A percentile compares a stretch with the other conserved stretches of the same genome.
phyloP scores from a whole-genome alignment of 2,797 vertebrate species.

The Falco novaeseelandiae region DNA sequence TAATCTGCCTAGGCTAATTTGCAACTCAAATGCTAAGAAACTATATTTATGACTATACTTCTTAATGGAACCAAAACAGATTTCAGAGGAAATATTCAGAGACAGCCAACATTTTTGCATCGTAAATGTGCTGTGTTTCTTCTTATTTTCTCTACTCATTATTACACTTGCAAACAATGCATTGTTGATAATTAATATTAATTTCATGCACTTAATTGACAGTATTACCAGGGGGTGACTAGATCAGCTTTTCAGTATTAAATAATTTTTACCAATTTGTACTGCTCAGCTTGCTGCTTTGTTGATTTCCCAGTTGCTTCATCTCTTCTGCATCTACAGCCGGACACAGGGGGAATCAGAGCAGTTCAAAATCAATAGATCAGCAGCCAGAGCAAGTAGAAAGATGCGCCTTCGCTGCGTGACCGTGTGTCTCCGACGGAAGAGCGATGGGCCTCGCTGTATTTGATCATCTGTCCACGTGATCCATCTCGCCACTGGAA shows the following conservation, averaged over 20 bases:
- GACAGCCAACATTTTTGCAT: not conserved
- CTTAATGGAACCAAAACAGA: not conserved
- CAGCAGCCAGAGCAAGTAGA: not conserved
- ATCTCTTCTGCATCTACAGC: slow-evolving; percentile 17
- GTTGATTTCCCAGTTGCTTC: slow-evolving; percentile 67
- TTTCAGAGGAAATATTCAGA: slow-evolving; percentile 42
- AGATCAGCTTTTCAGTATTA: slow-evolving; percentile 47
- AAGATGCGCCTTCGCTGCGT: not conserved
- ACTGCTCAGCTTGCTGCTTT: slow-evolving; percentile 53
- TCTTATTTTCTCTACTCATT: slow-evolving; percentile 26
- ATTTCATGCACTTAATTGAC: slow-evolving; percentile 63
- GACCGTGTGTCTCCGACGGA: not conserved
- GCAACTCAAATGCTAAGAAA: slow-evolving; percentile 31
- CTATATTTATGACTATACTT: not conserved
- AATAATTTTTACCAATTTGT: slow-evolving; percentile 67
- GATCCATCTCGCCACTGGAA: not conserved
- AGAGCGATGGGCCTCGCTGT: not conserved
- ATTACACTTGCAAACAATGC: slow-evolving; percentile 13
- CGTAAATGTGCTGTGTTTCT: not conserved
- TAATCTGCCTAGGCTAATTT: not conserved
- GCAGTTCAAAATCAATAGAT: not conserved
- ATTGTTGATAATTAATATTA: slow-evolving; percentile 67
- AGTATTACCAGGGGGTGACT: slow-evolving; percentile 40
- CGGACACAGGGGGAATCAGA: not conserved
- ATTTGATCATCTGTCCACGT: not conserved